Conservation (phyloP, 2,888 invertebrate genomes). For the Chalcosyrphus nemorum region DNA sequence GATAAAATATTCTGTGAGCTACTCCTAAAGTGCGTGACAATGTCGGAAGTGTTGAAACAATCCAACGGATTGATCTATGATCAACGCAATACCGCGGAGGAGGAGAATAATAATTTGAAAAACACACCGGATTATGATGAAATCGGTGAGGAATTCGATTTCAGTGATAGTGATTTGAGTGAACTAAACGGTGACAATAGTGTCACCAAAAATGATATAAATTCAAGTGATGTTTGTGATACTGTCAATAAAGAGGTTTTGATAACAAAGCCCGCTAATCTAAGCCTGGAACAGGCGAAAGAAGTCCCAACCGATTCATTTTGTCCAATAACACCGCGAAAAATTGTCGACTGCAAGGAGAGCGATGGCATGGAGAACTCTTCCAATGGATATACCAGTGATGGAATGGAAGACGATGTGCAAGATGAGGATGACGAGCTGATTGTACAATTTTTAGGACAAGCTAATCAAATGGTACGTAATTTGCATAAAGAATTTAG, state of each 20-base stretch:
- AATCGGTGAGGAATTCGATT: conserved; percentile 78
- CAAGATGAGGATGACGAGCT: conserved; percentile 77
- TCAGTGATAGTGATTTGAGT: conserved; percentile 77
- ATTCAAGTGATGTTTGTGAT: conserved; percentile 35
- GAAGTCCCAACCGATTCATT: conserved; percentile 52
- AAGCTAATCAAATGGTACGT: conserved; percentile 80
- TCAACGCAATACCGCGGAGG: conserved; percentile 9
- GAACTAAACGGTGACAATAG: conserved; percentile 73
- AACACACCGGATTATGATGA: conserved; percentile 75
- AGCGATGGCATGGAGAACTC: conserved; percentile 28
- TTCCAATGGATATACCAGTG: conserved; percentile 57
- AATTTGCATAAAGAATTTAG: conserved; percentile 60
- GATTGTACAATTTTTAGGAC: conserved; percentile 79
- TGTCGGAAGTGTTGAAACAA: conserved; percentile 67
- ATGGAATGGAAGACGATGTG: conserved; percentile 72
- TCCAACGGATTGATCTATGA: conserved; percentile 64
- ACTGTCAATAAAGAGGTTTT: conserved; percentile 18
- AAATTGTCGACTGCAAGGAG: conserved; percentile 72
- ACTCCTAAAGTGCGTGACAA: conserved; percentile 25
- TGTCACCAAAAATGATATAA: conserved; percentile 24
- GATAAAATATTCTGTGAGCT: not conserved
- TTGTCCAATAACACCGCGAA: conserved; percentile 74
- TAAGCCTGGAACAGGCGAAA: conserved; percentile 43
- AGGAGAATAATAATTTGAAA: conserved; percentile 50
- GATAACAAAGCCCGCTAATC: conserved; percentile 32